phyloP scores from a whole-genome alignment of 2,888 invertebrate species.

The Meandrusa payeni region DNA sequence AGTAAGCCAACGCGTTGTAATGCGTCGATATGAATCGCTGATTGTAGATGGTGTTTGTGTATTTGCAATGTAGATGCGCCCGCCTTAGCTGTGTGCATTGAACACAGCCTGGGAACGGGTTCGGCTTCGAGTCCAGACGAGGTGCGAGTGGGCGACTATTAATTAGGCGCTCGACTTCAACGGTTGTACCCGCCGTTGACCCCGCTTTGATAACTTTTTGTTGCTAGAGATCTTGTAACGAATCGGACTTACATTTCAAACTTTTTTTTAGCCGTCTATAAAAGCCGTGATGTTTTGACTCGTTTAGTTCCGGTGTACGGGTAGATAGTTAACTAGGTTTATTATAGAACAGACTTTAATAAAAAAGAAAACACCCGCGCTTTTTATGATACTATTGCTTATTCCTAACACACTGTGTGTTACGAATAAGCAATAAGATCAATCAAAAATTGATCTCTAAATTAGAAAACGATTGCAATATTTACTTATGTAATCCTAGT shows the following conservation, averaged over 20 bases:
- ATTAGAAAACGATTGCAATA: too few species aligned
- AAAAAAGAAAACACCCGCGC: too few species aligned
- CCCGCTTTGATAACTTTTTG: conserved; percentile 45
- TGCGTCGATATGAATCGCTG: conserved; percentile 57
- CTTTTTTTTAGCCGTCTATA: conserved; percentile 6
- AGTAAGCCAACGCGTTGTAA: conserved; percentile 46
- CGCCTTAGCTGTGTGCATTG: conserved; percentile 53
- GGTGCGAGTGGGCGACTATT: conserved; percentile 65
- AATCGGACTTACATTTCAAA: conserved; percentile 10
- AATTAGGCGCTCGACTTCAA: conserved; percentile 61
- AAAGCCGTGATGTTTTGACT: conserved; percentile 19
- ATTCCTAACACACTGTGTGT: too few species aligned
- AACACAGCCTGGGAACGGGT: conserved; percentile 54
- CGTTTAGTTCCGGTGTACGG: conserved; percentile 11
- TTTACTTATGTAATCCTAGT: too few species aligned
- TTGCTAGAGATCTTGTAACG: conserved; percentile 21
- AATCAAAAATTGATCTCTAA: too few species aligned
- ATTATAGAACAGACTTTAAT: too few species aligned
- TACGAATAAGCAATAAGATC: too few species aligned
- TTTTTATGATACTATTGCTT: too few species aligned
- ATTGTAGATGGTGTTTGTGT: conserved; percentile 60
- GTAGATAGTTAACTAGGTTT: conserved; percentile 8
- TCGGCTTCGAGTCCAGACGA: conserved; percentile 40
- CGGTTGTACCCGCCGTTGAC: conserved; percentile 44
- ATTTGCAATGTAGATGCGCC: conserved; percentile 75